Percentiles rank a stretch among this genome's conserved stretches.
Evolutionary conservation across 2,797 vertebrate species (phyloP).

Genomic region (Mionectes olivaceus): DNA sequence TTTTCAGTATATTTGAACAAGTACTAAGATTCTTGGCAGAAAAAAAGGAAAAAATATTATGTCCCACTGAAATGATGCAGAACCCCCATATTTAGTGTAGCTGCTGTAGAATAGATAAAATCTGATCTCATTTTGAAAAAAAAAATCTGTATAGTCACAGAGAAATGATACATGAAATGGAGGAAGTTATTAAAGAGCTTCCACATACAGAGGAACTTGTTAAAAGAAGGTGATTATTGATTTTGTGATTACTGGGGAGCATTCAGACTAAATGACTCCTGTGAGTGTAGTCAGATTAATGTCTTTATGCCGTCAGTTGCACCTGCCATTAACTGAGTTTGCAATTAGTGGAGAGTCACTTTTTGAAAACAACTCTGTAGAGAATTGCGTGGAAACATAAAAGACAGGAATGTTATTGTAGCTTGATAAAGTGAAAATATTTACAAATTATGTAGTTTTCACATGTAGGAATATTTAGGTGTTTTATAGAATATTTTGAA

Average conservation of each 20-base stretch:
- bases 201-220: conserved; percentile 8
- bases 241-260: conserved; percentile 46
- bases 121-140: neutral
- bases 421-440: neutral
- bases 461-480: neutral
- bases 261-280: conserved; percentile 46
- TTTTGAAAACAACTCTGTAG: neutral
- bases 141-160: neutral
- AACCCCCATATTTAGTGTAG: neutral
- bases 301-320: neutral
- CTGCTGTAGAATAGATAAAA: neutral
- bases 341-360: neutral
- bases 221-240: conserved; percentile 57
- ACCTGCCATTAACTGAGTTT: neutral
- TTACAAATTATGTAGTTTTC: neutral
- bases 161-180: neutral
- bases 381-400: neutral
- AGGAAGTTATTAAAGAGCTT: conserved; percentile 39
- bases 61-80: neutral
- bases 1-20: neutral
- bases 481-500: neutral
- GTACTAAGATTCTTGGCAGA: neutral
- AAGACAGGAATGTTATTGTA: neutral
- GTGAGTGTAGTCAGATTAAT: conserved; percentile 39
- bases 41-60: neutral